Evolutionary conservation across 1,140 invertebrate genomes (phyloP).

Genomic region (Aplysia californica): DNA sequence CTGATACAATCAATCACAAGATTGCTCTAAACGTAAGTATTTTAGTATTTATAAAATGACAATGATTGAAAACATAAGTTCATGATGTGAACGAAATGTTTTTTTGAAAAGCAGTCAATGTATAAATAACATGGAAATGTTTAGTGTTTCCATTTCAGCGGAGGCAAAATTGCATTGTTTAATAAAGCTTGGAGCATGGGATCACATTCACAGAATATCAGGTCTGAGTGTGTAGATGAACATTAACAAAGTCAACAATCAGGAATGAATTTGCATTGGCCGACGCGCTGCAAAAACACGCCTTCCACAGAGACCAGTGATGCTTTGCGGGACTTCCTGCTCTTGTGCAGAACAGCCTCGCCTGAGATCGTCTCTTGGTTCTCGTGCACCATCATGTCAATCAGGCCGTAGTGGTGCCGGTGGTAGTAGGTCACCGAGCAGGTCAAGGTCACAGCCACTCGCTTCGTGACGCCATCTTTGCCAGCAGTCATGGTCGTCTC

Average conservation of each 20-base stretch:
- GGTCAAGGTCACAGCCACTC: slow-evolving; percentile 73
- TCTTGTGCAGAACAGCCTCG: slow-evolving; percentile 43
- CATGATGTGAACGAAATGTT: too few relatives aligned
- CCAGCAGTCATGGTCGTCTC: slow-evolving; percentile 58
- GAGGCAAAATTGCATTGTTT: too few relatives aligned
- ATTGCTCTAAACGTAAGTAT: too few relatives aligned
- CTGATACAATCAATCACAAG: too few relatives aligned
- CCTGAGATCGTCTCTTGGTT: slow-evolving; percentile 43
- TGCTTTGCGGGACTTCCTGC: slow-evolving; percentile 36
- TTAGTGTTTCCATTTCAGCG: too few relatives aligned
- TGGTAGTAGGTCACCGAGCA: slow-evolving; percentile 77
- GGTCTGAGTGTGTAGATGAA: too few relatives aligned
- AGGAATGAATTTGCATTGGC: slow-evolving; percentile 43
- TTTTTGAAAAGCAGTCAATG: too few relatives aligned
- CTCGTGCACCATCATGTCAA: slow-evolving; percentile 45
- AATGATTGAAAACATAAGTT: too few relatives aligned
- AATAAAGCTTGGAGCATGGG: too few relatives aligned
- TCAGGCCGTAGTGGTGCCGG: slow-evolving; percentile 70
- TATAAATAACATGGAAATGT: too few relatives aligned
- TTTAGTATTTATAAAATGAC: too few relatives aligned
- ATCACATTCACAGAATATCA: too few relatives aligned
- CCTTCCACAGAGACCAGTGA: slow-evolving; percentile 38
- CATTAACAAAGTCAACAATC: neutral
- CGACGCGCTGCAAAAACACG: slow-evolving; percentile 41
- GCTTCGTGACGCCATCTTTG: slow-evolving; percentile 73